Evolutionary conservation across 2,113 vertebrate species (phyloP), one percentile per base, ranked within the genome.

Genomic region (Plestiodon gilberti): DNA sequence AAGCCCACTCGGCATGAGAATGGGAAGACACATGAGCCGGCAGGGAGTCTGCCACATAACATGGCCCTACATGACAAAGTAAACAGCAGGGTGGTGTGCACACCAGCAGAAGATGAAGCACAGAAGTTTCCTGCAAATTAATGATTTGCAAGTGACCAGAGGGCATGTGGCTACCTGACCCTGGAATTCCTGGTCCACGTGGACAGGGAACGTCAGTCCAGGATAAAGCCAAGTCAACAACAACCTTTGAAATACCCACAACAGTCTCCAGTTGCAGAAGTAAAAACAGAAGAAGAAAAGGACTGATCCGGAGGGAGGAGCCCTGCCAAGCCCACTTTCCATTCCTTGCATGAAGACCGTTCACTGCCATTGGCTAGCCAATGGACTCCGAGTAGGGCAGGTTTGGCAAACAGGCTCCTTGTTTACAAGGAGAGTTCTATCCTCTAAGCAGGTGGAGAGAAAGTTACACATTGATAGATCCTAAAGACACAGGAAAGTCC

Each of bases 401-500:
- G 1, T 33, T 25, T 55, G 43, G 43, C 40, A 35, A 55, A 35
- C 15, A 20, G 0, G 1, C 13, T 0, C 2, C 64, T 22, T 71
- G 76, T 86, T 85, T 70, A 55, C 33, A 70, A 70, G 64, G 35
- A 55, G 62, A 25, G 25, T 62, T 28, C 13, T 22, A 4, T 5
- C 4, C 8, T 35, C 57, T 28, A 61, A 38, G n/a, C n/a, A 17
- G 13, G 22, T 33, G 18, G 7, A 65, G 15, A 1, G 2, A 1
- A 55, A 79, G 81, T 84, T 65, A 74, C 48, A 74, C 69, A 74
- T 57, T 80, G 70, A 84, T 55, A 52, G 76, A 55, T 52, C 17
- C 22, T 33, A 20, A 25, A 38, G 8, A n/a, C 9, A 14, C 28
- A 8, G 23, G 38, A 73, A 48, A 70, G 7, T 43, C 55, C 55